These are phyloP conservation scores for Mormoops blainvillei DNA, from an alignment of 2,113 vertebrate species.

Conservation along the genomic window DNA sequence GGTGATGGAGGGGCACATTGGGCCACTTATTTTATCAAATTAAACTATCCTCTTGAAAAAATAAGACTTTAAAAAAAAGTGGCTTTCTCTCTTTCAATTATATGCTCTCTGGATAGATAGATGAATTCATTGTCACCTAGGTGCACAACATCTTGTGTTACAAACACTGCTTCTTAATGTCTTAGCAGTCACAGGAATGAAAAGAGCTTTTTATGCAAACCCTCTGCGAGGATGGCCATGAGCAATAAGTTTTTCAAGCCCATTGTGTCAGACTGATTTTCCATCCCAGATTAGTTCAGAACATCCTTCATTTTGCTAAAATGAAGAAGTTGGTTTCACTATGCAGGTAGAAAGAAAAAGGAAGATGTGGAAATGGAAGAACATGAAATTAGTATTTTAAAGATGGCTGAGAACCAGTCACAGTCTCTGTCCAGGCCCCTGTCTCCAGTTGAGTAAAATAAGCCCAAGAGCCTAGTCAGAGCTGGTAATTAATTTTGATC, in stretches of 20 bases:
- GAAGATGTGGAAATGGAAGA: slow-evolving; percentile 25
- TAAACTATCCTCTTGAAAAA: slow-evolving; percentile 34
- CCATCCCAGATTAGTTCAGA: slow-evolving; percentile 39
- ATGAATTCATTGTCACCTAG: slow-evolving; percentile 30
- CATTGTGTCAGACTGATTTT: slow-evolving; percentile 23
- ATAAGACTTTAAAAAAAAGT: not conserved
- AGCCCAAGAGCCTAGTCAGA: not conserved
- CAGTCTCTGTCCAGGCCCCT: not conserved
- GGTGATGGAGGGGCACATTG: not conserved
- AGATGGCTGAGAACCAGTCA: slow-evolving; percentile 1
- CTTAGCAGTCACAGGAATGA: slow-evolving; percentile 42
- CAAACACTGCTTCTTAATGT: not conserved
- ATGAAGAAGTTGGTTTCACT: slow-evolving; percentile 26
- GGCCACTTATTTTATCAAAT: slow-evolving; percentile 19
- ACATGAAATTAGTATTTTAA: slow-evolving; percentile 42
- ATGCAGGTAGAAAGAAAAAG: not conserved
- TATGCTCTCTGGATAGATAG: not conserved
- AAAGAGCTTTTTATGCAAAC: slow-evolving; percentile 36
- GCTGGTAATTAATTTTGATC: slow-evolving; percentile 3
- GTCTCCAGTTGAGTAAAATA: not conserved
- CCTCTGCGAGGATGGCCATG: not conserved
- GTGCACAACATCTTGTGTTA: slow-evolving; percentile 38
- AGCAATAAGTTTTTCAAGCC: slow-evolving; percentile 5
- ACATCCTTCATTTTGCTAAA: slow-evolving; percentile 40
- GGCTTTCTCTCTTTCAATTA: not conserved